phyloP scores from a whole-genome alignment of 2,797 vertebrate species.

The Danio aesculapii region DNA sequence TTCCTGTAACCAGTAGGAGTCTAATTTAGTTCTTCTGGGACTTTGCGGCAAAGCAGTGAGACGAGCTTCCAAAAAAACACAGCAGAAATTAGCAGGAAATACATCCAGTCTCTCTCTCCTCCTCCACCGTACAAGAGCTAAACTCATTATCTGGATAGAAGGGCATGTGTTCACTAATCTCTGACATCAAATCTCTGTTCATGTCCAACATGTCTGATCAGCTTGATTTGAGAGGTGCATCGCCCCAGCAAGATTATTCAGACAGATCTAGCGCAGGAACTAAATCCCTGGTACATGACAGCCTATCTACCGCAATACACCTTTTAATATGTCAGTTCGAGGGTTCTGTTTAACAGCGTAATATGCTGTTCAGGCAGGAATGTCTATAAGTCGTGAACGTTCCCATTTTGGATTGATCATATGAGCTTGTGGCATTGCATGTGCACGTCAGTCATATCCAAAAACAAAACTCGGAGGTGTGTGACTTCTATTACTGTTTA shows the following conservation, averaged over 20 bases:
- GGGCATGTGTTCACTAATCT: constrained; percentile 31
- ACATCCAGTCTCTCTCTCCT: constrained; percentile 4
- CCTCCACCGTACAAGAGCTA: constrained; percentile 13
- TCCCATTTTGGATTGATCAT: not conserved
- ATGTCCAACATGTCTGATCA: constrained; percentile 37
- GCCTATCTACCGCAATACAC: constrained; percentile 17
- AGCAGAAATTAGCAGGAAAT: constrained; percentile 38
- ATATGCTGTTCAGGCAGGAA: not conserved
- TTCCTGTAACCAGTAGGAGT: constrained; percentile 26
- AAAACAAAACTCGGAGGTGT: constrained; percentile 4
- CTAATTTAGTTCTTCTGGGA: constrained; percentile 40
- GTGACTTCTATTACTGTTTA: not conserved
- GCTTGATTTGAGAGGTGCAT: constrained; percentile 39
- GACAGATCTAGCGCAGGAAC: constrained; percentile 17
- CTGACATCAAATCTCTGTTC: constrained; percentile 21
- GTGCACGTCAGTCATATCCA: constrained; percentile 29
- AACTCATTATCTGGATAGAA: constrained; percentile 46
- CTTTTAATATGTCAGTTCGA: constrained; percentile 28
- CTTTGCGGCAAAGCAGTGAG: constrained; percentile 36
- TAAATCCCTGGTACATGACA: constrained; percentile 38
- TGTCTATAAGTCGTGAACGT: not conserved
- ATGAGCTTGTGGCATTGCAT: not conserved
- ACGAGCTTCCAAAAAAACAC: constrained; percentile 27
- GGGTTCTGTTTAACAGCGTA: constrained; percentile 1
- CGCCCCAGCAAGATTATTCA: constrained; percentile 12